These are phyloP conservation scores for Sphaerodactylus townsendi DNA, from an alignment of 2,113 vertebrate genomes.

Conservation along the genomic window DNA sequence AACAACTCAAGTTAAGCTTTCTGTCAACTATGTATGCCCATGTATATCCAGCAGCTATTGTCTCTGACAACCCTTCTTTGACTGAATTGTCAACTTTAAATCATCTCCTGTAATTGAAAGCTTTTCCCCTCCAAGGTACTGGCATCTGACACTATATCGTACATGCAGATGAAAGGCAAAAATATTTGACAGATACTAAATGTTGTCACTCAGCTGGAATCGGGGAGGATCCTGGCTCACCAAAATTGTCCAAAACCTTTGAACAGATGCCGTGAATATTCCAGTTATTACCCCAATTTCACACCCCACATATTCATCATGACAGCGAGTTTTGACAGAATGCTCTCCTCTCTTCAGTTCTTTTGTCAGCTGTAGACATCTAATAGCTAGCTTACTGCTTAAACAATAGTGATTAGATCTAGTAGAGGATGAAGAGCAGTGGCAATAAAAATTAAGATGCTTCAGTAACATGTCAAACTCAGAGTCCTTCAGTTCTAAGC, in stretches of 20 bases:
- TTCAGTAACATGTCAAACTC: constrained; percentile 57
- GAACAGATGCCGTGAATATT: constrained; percentile 59
- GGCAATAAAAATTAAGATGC: constrained; percentile 66
- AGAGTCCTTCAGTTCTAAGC: constrained; percentile 26
- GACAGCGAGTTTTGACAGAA: constrained; percentile 67
- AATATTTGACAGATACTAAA: constrained; percentile 51
- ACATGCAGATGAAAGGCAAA: constrained; percentile 44
- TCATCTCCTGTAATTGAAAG: constrained; percentile 48
- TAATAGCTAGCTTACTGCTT: constrained; percentile 57
- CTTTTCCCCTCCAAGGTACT: constrained; percentile 32
- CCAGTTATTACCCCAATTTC: constrained; percentile 66
- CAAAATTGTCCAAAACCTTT: constrained; percentile 57
- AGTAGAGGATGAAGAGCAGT: constrained; percentile 49
- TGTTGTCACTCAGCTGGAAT: constrained; percentile 45
- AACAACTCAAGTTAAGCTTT: constrained; percentile 8
- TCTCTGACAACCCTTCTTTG: constrained; percentile 30
- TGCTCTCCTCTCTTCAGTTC: constrained; percentile 57
- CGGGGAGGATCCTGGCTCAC: constrained; percentile 41
- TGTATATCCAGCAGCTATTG: constrained; percentile 19
- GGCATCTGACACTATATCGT: constrained; percentile 21
- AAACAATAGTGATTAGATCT: constrained; percentile 68
- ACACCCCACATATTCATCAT: constrained; percentile 47
- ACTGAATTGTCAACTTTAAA: constrained; percentile 45
- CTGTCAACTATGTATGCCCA: constrained; percentile 25
- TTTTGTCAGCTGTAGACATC: constrained; percentile 56